Percentiles rank a stretch among this genome's conserved stretches.
Evolutionary conservation across 1,140 invertebrate species (phyloP).

Genomic region (Caenorhabditis brenneri): DNA sequence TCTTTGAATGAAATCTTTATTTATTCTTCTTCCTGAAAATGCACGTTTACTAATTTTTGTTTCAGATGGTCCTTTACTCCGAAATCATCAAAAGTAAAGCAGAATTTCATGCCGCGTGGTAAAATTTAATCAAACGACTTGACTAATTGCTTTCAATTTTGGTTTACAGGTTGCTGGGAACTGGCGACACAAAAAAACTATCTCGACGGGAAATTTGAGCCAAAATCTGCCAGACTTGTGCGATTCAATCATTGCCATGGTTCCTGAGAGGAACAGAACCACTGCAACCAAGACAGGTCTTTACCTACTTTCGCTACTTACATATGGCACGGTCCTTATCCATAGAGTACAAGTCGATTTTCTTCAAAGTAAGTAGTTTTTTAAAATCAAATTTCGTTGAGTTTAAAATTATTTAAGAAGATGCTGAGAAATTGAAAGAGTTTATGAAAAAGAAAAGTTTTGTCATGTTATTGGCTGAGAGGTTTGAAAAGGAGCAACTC

Average conservation of each 20-base stretch:
- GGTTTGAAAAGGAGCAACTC: background rate
- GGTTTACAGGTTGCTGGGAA: background rate
- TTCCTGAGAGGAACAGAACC: background rate
- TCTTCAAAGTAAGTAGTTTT: background rate
- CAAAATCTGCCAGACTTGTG: background rate
- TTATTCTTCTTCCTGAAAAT: no score
- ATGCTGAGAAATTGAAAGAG: slow-evolving; percentile 8
- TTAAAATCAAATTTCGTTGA: background rate
- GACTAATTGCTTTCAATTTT: background rate
- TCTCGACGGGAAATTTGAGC: background rate
- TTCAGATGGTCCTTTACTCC: slow-evolving; percentile 1
- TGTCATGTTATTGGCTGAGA: background rate
- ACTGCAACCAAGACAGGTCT: background rate
- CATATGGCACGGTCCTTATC: background rate
- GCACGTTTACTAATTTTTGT: background rate
- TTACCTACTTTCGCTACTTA: background rate
- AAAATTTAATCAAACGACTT: no score
- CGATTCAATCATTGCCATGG: background rate
- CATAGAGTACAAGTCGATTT: background rate
- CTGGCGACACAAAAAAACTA: background rate
- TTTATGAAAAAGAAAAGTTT: slow-evolving; percentile 7
- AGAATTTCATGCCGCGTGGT: background rate
- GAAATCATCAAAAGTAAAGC: background rate
- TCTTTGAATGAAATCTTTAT: no score
- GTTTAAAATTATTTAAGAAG: background rate